These are phyloP conservation scores for Drosophila albomicans DNA, from an alignment of 1,140 invertebrate species.

Conservation along the genomic window DNA sequence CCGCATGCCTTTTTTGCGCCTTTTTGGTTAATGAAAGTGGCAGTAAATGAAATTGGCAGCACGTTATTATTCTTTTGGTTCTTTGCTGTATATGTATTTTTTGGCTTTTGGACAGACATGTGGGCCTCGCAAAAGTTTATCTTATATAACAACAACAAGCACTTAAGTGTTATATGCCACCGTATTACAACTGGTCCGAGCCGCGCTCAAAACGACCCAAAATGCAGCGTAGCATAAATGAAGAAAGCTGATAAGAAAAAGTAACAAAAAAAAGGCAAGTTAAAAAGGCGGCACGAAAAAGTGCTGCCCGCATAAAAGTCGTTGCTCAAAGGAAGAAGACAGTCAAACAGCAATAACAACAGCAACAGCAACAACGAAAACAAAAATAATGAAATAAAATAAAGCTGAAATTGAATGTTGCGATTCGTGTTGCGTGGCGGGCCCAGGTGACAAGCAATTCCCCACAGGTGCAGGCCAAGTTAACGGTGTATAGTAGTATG, in stretches of 20 bases:
- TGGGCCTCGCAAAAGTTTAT: conserved; percentile 71
- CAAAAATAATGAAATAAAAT: conserved; percentile 49
- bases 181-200: conserved; percentile 73
- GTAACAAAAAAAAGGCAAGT: conserved; percentile 28
- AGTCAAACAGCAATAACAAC: not conserved
- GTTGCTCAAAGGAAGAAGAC: conserved; percentile 27
- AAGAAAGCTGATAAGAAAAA: conserved; percentile 79
- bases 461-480: conserved; percentile 66
- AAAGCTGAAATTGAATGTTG: conserved; percentile 78
- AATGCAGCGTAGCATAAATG: conserved; percentile 79
- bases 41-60: conserved; percentile 80
- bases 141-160: conserved; percentile 83
- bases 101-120: conserved; percentile 40
- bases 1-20: conserved; percentile 32
- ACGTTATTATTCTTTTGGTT: conserved; percentile 52
- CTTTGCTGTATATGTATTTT: conserved; percentile 31
- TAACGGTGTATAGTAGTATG: conserved; percentile 20
- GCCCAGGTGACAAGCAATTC: conserved; percentile 73
- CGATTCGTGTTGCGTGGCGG: conserved; percentile 40
- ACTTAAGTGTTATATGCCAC: conserved; percentile 83
- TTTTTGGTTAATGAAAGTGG: conserved; percentile 74
- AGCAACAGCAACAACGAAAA: not conserved
- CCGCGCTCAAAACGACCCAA: conserved; percentile 47
- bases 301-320: conserved; percentile 71
- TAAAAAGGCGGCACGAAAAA: conserved; percentile 53